Evolutionary conservation across 1,140 invertebrate genomes (phyloP).

Genomic region (Macrostomum lignano): DNA sequence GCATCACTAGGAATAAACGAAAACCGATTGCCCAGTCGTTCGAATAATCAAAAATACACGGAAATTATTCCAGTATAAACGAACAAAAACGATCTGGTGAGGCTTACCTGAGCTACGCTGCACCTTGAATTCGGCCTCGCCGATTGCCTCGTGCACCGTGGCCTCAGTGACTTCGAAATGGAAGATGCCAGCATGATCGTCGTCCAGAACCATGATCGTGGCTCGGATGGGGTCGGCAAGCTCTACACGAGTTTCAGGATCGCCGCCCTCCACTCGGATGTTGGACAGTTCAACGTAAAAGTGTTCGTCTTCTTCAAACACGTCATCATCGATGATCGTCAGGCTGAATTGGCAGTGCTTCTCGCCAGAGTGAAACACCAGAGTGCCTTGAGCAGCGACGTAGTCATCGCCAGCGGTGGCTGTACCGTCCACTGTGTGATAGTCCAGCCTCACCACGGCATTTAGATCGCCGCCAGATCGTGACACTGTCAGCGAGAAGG

Average conservation of each 20-base stretch:
- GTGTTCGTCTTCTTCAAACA: constrained; percentile 18
- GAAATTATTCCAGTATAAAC: no score
- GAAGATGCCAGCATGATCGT: constrained; percentile 89
- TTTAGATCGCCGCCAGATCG: constrained; percentile 34
- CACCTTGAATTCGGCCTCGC: constrained; percentile 39
- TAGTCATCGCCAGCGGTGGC: constrained; percentile 73
- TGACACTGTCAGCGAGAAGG: constrained; percentile 35
- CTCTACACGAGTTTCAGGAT: background rate
- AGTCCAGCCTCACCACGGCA: constrained; percentile 49
- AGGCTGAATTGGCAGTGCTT: constrained; percentile 38
- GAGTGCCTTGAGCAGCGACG: constrained; percentile 47
- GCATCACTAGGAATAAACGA: no score
- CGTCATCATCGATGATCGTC: constrained; percentile 18
- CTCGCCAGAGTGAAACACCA: constrained; percentile 48
- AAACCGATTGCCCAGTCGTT: no score
- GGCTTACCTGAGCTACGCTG: constrained; percentile 15
- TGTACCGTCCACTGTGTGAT: constrained; percentile 66
- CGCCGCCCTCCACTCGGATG: constrained; percentile 13
- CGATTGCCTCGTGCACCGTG: constrained; percentile 64
- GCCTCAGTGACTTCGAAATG: constrained; percentile 53
- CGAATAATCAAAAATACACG: no score
- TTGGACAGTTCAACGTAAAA: constrained; percentile 23
- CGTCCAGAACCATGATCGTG: constrained; percentile 92
- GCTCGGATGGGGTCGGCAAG: constrained; percentile 37
- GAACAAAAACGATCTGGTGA: no score